Percentiles rank a stretch among this genome's conserved stretches.
phyloP scores from a whole-genome alignment of 2,888 invertebrate species.

The Plusia festucae region DNA sequence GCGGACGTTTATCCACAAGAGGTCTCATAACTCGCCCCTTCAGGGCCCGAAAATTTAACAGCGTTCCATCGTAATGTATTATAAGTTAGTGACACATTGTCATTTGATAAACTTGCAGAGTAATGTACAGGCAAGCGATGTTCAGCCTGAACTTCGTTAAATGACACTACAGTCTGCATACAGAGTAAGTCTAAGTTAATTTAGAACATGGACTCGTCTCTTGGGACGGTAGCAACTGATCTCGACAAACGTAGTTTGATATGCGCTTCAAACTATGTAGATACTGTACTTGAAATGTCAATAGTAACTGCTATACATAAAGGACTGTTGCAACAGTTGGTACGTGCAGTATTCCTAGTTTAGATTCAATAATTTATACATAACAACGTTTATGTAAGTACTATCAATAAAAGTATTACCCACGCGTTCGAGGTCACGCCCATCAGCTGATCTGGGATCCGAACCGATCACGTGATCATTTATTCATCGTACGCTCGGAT shows the following conservation, averaged over 20 bases:
- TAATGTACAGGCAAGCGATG: conserved; percentile 60
- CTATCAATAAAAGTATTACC: conserved; percentile 48
- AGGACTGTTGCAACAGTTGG: neutral
- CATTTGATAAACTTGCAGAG: conserved; percentile 71
- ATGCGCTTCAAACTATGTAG: conserved; percentile 62
- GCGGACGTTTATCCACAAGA: conserved; percentile 46
- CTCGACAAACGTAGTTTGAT: conserved; percentile 77
- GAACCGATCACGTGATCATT: conserved; percentile 44
- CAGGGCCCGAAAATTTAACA: conserved; percentile 66
- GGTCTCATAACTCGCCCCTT: conserved; percentile 47
- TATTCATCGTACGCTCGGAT: conserved; percentile 36
- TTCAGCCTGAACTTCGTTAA: conserved; percentile 81
- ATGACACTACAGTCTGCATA: conserved; percentile 83
- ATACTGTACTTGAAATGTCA: conserved; percentile 58
- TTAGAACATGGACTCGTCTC: conserved; percentile 79
- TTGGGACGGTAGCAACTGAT: conserved; percentile 71
- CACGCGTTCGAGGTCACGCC: conserved; percentile 43
- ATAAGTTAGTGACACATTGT: conserved; percentile 64
- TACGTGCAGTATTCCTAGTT: neutral
- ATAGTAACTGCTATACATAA: neutral
- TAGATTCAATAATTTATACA: neutral
- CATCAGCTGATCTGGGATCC: conserved; percentile 49
- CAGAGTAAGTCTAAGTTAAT: conserved; percentile 86
- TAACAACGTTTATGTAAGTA: conserved; percentile 36
- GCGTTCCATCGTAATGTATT: conserved; percentile 52